Base-by-base conservation (phyloP, 1,140 invertebrate genomes). In the Calliphora vicina region DNA sequence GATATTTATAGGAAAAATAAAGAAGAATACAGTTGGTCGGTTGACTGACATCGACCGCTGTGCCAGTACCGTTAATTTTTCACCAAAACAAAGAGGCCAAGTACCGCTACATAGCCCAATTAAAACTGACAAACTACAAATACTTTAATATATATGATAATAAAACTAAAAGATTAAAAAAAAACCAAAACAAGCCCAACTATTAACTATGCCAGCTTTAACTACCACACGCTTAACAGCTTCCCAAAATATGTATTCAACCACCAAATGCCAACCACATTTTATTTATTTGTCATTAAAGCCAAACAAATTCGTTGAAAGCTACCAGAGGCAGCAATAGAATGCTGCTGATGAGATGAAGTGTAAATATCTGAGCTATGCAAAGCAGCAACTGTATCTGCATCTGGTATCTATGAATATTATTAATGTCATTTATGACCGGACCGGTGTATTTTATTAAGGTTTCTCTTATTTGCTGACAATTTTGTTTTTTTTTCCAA, bases 61-160 rank as follows among this genome's bases (percentile, higher is more conserved):
- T 67, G 61, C 15, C 17, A 57, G 17, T 67, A 67, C 61, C 61
- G 61, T 67, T 67, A 67, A 67, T 67, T 67, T 57, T 67, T 67
- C 23, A 20, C n/a, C 61, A 17, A 10, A 67, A n/a, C 50, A 57
- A 57, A n/a, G 5, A 57, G 15, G 15, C 50, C 61, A 67, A 67
- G 61, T 67, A 67, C 61, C 61, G 61, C 61, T 67, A 67, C 61
- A 67, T 67, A 67, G 20, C 61, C 61, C 61, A 67, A 67, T 67
- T 67, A 67, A 23, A 20, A 23, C 4, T 13, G 17, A 67, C n/a
- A 13, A 17, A 61, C 12, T 0, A 61, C 2, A 61, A 61, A 61
- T 17, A 43, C 42, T 12, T 6, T 43, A 6, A 43, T 6, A 43
- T 43, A 43, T 43, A 43, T 43, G 5, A 43, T n/a, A n/a, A n/a